phyloP scores from a whole-genome alignment of 2,113 vertebrate species.

The Telmatochromis brachygnathus region DNA sequence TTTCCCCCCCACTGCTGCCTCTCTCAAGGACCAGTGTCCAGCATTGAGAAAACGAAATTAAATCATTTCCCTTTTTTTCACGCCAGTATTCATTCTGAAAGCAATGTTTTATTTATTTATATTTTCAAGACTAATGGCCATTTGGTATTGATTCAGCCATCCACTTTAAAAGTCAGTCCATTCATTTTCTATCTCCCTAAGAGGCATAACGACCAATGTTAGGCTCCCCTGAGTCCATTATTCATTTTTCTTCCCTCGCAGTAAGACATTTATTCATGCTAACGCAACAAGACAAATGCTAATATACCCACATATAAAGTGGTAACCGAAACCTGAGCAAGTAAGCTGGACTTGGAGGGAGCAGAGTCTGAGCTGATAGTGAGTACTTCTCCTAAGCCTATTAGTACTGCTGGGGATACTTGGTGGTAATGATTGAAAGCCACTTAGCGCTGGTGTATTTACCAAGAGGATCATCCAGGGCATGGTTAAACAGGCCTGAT shows the following conservation, averaged over 20 bases:
- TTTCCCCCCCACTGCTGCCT: not conserved
- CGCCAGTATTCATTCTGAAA: not conserved
- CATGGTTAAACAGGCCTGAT: conserved; percentile 42
- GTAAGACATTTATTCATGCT: conserved; percentile 22
- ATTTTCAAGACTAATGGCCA: not conserved
- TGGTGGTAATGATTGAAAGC: conserved; percentile 58
- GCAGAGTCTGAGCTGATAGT: not conserved
- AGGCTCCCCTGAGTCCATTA: not conserved
- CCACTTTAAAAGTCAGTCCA: conserved; percentile 25
- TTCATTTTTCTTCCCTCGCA: not conserved
- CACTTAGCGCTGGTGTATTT: conserved; percentile 52
- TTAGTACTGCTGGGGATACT: conserved; percentile 52
- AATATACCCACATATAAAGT: not conserved
- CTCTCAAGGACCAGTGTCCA: not conserved
- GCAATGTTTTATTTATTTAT: not conserved
- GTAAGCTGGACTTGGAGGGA: not conserved
- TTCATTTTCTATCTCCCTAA: conserved; percentile 27
- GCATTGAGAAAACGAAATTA: not conserved
- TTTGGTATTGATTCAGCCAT: conserved; percentile 20
- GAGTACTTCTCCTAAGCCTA: conserved; percentile 43
- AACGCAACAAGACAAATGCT: conserved; percentile 38
- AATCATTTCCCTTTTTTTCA: not conserved
- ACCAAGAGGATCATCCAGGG: conserved; percentile 48
- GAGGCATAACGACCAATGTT: not conserved
- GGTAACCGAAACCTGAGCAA: not conserved